Percentiles rank a stretch among this genome's conserved stretches.
These are phyloP conservation scores for Gymnogyps californianus DNA, from an alignment of 2,113 vertebrate species.

Conservation along the genomic window DNA sequence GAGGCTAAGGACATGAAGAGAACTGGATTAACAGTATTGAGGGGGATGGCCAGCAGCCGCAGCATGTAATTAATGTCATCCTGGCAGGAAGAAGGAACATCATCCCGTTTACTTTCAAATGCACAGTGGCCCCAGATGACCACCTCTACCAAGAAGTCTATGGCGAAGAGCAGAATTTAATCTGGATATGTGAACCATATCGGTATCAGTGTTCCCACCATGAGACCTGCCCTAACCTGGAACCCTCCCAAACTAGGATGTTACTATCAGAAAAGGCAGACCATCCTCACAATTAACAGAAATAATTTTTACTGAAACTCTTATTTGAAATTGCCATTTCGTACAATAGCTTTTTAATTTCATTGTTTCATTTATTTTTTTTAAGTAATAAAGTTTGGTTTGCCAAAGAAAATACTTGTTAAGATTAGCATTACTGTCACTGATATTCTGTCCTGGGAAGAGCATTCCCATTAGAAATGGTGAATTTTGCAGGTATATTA, in stretches of 20 bases:
- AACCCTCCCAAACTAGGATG: not conserved
- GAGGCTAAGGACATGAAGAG: not conserved
- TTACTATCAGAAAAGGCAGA: not conserved
- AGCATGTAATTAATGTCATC: not conserved
- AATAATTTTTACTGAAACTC: not conserved
- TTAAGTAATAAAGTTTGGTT: not conserved
- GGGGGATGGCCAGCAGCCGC: not conserved
- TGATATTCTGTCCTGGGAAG: not conserved
- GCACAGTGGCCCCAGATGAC: not conserved
- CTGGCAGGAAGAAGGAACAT: not conserved
- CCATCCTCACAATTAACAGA: not conserved
- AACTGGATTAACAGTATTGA: not conserved
- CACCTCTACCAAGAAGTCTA: not conserved
- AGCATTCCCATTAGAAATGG: not conserved
- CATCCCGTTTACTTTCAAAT: not conserved
- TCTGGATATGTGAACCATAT: not conserved
- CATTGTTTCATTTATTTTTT: not conserved
- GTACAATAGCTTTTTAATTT: not conserved
- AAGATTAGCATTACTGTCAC: not conserved
- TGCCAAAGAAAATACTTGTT: no score
- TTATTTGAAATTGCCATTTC: not conserved
- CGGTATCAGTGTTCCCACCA: not conserved
- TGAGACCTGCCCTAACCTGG: not conserved
- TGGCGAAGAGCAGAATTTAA: not conserved
- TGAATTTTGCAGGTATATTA: not conserved